Base-by-base conservation (phyloP, 2,797 vertebrate species). In the Sebastes oblongus region DNA sequence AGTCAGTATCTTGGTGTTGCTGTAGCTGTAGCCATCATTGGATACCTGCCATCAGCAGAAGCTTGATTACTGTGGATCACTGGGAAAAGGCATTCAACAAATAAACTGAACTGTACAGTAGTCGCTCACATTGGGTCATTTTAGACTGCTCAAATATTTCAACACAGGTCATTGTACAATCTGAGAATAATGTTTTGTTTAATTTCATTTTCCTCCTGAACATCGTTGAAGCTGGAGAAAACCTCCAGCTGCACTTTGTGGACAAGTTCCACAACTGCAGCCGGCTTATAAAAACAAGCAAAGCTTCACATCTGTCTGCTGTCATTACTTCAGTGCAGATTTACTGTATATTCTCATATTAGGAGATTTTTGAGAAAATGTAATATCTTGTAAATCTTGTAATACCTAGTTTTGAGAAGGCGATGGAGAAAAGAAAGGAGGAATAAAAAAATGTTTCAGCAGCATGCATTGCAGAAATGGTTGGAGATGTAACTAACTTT, bases 21-120 rank as follows among this genome's bases (percentile, higher is more conserved):
- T 99, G 92, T 96, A 98, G 85, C 92, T 91, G 77, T 97, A 94
- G 70, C 97, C 97, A 66, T 99, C 97, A 67, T 98, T 98, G 82
- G 98, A 97, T 72, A 98, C 95, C 97, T 98, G 94, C 59, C 74
- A 70, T 66, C 61, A 86, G 58, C 79, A 81, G 67, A 85, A 56
- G 62, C 46, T 3, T 60, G 18, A 74, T 86, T 68, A 72, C 42
- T 59, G n/a, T 4, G 10, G n/a, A 62, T 78, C 30, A 56, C 54
- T 66, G 72, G 22, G 78, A 70, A 70, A 66, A 78, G 12, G 29
- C 25, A 34, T 73, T 42, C n/a, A 52, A 68, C 70, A 76, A 20
- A 80, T 30, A 36, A 59, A 59, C 59, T 59, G 11, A 72, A 62
- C 12, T 27, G 52, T 12, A 32, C 24, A 2, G 75, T 2, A 14